A percentile compares a stretch with the other conserved stretches of the same genome.
Evolutionary conservation across 2,888 invertebrate genomes (phyloP).

Genomic region (Hedychridium roseum): DNA sequence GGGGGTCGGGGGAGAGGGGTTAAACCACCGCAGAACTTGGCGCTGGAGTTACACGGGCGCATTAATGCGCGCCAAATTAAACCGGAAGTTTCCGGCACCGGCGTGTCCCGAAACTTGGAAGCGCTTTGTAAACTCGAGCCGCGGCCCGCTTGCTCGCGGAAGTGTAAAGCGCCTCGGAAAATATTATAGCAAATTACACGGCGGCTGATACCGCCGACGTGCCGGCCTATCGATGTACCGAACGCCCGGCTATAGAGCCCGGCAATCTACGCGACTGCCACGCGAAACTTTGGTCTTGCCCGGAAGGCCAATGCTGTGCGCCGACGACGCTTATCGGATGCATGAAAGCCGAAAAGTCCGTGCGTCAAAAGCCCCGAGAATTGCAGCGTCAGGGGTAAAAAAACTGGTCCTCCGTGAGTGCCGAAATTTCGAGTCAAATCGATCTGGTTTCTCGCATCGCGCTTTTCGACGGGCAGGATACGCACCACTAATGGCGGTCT

Average conservation of each 20-base stretch:
- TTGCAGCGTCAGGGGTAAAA: no score
- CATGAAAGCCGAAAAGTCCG: no score
- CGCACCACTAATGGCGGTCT: no score
- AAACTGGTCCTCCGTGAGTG: no score
- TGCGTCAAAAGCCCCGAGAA: no score
- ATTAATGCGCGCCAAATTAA: slow-evolving; percentile 46
- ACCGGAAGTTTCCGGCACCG: slow-evolving; percentile 35
- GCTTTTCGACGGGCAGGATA: no score
- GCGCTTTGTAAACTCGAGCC: slow-evolving; percentile 42
- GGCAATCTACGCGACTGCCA: slow-evolving; percentile 6
- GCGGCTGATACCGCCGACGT: slow-evolving; percentile 15
- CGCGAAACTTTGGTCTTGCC: background rate
- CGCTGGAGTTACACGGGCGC: slow-evolving; percentile 34
- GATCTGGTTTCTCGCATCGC: no score
- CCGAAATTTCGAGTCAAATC: no score
- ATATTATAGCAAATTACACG: slow-evolving; percentile 25
- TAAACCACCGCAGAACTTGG: slow-evolving; percentile 26
- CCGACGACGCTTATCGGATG: no score
- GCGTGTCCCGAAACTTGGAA: slow-evolving; percentile 40
- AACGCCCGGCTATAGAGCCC: no score
- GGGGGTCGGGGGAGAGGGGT: slow-evolving; percentile 11
- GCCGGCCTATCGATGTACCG: slow-evolving; percentile 19
- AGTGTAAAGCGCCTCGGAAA: slow-evolving; percentile 31
- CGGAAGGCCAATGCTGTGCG: no score
- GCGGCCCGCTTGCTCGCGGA: slow-evolving; percentile 25